Percentiles rank a stretch among this genome's conserved stretches.
phyloP scores from a whole-genome alignment of 1,140 invertebrate genomes.

The Helicoverpa zea region DNA sequence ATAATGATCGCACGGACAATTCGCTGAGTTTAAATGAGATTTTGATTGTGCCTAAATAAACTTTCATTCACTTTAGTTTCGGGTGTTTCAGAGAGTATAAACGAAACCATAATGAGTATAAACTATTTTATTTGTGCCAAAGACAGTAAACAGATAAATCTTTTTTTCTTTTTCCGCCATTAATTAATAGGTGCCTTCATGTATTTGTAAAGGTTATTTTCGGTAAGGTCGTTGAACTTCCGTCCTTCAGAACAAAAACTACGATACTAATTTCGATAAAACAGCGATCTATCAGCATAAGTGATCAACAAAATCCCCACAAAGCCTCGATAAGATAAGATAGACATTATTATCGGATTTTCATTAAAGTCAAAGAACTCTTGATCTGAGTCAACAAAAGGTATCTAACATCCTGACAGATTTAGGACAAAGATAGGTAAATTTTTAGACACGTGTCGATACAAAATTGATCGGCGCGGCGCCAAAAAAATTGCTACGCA shows the following conservation, averaged over 20 bases:
- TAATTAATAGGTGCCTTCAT: too few species aligned
- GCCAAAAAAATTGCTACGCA: background rate
- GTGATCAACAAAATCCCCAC: conserved; percentile 22
- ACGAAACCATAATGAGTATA: too few species aligned
- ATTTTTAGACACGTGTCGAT: background rate
- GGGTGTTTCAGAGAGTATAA: background rate
- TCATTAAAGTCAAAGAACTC: conserved; percentile 22
- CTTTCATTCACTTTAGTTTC: conserved; percentile 3
- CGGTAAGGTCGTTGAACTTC: conserved; percentile 12
- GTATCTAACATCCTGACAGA: conserved; percentile 6
- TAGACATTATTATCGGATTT: conserved; percentile 32
- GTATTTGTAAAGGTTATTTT: too few species aligned
- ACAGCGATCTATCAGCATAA: conserved; percentile 12
- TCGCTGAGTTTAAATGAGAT: conserved; percentile 43
- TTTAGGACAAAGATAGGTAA: conserved; percentile 19
- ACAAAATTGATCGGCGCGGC: background rate
- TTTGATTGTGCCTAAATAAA: conserved; percentile 48
- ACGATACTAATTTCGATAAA: conserved; percentile 5
- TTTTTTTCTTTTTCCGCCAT: too few species aligned
- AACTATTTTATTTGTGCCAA: too few species aligned
- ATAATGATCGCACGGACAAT: conserved; percentile 43
- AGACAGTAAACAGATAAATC: too few species aligned
- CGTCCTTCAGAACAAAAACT: conserved; percentile 32
- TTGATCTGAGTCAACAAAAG: background rate
- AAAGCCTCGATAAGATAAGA: conserved; percentile 45